Base-by-base conservation (phyloP, 1,140 invertebrate species). In the Portunus trituberculatus region DNA sequence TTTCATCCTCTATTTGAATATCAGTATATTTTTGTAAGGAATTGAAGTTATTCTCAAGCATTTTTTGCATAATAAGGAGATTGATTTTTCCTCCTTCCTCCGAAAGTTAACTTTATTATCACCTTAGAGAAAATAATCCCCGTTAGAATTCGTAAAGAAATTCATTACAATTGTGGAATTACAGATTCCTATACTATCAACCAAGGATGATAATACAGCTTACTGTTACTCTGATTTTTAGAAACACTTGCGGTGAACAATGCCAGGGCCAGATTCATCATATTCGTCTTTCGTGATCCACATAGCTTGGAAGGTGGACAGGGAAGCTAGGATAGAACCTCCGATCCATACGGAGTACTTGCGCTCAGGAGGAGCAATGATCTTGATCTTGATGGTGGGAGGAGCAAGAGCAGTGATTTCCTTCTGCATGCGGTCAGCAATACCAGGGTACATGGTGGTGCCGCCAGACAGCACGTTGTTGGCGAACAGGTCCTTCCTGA, bases 341-440 rank as follows among this genome's bases (percentile, higher is more conserved):
- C 95, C 95, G 95, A 95, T 95, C 95, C 95, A 95, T 10, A 95
- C 95, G 84, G 95, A 95, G 95, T 95, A 95, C 92, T 95, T 95
- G 31, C 95, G 91, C 95, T 95, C 95, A 93, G 95, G 95, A 93
- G 95, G 95, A 93, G 95, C 95, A 89, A 95, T 90, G 91, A 95
- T 95, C 86, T 95, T 95, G 91, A 95, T 93, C 97, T 99, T 99
- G 98, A 98, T 98, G 93, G 98, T 98, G 67, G 97, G 97, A 94
- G 98, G 98, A 96, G 98, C 98, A 92, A 99, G 97, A 67, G 98
- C 98, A 95, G 98, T 98, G 97, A 99, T 99, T 97, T 99, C 98
- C 97, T 99, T 98, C 97, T 98, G 98, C 98, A 98, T 98, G 96
- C 98, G 97, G 96, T 98, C 98, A 96, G 98, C 98, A 96, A 98